phyloP scores from a whole-genome alignment of 2,797 vertebrate species.

The Oreortyx pictus region DNA sequence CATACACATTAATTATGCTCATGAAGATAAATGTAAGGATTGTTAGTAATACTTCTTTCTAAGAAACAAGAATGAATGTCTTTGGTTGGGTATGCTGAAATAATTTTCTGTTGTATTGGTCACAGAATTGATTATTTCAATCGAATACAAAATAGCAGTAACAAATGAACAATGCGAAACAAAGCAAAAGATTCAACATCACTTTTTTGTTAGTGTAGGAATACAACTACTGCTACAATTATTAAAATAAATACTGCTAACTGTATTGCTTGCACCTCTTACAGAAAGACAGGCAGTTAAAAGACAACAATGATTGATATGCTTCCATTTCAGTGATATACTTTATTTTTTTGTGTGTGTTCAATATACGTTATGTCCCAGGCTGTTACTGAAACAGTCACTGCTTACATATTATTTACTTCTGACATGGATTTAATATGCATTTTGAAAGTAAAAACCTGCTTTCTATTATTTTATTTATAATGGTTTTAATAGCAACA shows the following conservation, averaged over 20 bases:
- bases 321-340: not conserved
- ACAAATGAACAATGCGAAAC: not conserved
- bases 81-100: not conserved
- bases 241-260: not conserved
- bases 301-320: not conserved
- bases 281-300: not conserved
- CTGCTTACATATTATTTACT: not conserved
- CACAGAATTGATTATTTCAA: not conserved
- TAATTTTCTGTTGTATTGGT: not conserved
- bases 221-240: not conserved
- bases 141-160: not conserved
- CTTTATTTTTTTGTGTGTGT: not conserved
- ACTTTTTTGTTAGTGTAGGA: not conserved
- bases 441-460: not conserved
- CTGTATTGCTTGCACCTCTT: not conserved
- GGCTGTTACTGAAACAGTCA: not conserved
- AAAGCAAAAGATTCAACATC: accelerated
- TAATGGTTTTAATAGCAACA: not conserved
- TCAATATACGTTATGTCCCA: not conserved
- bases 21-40: not conserved
- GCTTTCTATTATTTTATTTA: not conserved
- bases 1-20: not conserved
- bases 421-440: no score
- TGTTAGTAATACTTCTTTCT: not conserved
- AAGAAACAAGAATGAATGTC: not conserved